Evolutionary conservation across 2,888 invertebrate genomes (phyloP).

Genomic region (Megamerina dolium): DNA sequence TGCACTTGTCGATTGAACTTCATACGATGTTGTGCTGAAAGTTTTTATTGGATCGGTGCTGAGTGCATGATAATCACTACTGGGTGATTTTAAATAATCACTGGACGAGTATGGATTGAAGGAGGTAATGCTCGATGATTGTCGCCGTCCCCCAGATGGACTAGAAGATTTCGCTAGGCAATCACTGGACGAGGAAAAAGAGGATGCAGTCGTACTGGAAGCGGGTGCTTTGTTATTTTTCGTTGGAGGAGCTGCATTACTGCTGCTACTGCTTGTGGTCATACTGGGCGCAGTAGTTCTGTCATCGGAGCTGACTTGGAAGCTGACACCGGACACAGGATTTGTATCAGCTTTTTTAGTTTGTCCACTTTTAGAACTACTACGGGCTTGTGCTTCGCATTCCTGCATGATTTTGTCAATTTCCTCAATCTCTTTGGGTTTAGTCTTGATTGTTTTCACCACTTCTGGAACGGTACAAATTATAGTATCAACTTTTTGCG

Average conservation of each 20-base stretch:
- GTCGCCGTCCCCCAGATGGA: slow-evolving; percentile 38
- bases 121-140: slow-evolving; percentile 48
- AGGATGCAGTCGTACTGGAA: slow-evolving; percentile 37
- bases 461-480: slow-evolving; percentile 43
- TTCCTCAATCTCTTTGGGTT: slow-evolving; percentile 35
- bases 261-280: slow-evolving; percentile 25
- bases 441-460: slow-evolving; percentile 2
- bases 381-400: slow-evolving; percentile 40
- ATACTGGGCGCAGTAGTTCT: slow-evolving; percentile 36
- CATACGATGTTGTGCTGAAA: slow-evolving; percentile 49
- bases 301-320: slow-evolving; percentile 30
- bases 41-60: slow-evolving; percentile 50
- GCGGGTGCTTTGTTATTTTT: slow-evolving; percentile 15
- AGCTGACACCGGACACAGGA: slow-evolving; percentile 5
- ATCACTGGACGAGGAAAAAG: slow-evolving; percentile 46
- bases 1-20: slow-evolving; percentile 42
- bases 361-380: slow-evolving; percentile 18
- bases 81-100: slow-evolving; percentile 48
- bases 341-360: slow-evolving; percentile 13
- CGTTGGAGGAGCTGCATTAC: slow-evolving; percentile 11
- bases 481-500: slow-evolving; percentile 31
- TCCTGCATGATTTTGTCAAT: slow-evolving; percentile 48
- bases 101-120: slow-evolving; percentile 49
- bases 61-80: slow-evolving; percentile 47
- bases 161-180: slow-evolving; percentile 47